A percentile compares a stretch with the other conserved stretches of the same genome.
These are phyloP conservation scores for Exocentrus adspersus DNA, from an alignment of 2,888 invertebrate species.

Conservation along the genomic window DNA sequence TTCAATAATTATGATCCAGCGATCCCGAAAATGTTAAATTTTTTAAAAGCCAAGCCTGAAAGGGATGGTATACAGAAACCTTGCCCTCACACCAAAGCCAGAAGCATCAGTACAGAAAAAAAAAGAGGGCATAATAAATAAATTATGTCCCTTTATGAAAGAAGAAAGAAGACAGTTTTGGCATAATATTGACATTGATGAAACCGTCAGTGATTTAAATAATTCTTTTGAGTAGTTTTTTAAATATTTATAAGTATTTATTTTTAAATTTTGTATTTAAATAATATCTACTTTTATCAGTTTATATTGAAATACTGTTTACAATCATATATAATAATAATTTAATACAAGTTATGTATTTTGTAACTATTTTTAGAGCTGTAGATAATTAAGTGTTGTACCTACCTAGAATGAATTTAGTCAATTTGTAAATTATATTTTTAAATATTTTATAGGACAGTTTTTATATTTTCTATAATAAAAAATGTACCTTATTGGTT, in stretches of 20 bases:
- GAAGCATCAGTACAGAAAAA: constrained; percentile 8
- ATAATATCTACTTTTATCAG: background rate
- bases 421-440: background rate
- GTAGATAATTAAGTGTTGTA: background rate
- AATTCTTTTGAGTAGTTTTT: background rate
- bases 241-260: too few species aligned
- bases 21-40: too few species aligned
- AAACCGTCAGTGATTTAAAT: background rate
- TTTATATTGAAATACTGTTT: background rate
- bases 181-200: background rate
- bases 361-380: background rate
- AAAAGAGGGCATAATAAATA: constrained; percentile 11
- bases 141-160: background rate
- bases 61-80: background rate
- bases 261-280: background rate
- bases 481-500: background rate
- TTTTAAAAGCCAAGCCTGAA: constrained; percentile 17
- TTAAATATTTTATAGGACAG: background rate
- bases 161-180: constrained; percentile 7
- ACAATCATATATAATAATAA: background rate
- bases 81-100: background rate
- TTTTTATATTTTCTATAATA: background rate
- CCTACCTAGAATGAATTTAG: background rate
- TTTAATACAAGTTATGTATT: background rate
- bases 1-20: too few species aligned